These are phyloP conservation scores for Megaptera novaeangliae DNA, from an alignment of 2,113 vertebrate genomes.

Conservation along the genomic window DNA sequence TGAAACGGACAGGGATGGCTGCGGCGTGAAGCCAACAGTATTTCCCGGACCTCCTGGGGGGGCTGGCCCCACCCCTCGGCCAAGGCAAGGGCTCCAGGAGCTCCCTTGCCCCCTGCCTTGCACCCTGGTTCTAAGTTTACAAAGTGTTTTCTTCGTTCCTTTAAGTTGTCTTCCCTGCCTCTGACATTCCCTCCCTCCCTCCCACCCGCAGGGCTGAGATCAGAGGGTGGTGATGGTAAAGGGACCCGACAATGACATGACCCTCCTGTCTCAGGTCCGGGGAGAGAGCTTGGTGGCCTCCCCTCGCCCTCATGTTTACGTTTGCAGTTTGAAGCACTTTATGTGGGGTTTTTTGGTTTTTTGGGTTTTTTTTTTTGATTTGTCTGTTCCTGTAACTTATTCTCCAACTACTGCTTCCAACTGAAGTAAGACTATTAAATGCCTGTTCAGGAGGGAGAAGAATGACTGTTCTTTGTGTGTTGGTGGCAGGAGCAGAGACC, in stretches of 20 bases:
- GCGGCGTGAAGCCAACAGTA: conserved; percentile 54
- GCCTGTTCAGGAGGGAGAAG: conserved; percentile 59
- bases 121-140: conserved; percentile 62
- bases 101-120: neutral
- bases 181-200: neutral
- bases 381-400: conserved; percentile 68
- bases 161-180: conserved; percentile 20
- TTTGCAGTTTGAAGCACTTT: conserved; percentile 74
- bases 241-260: conserved; percentile 36
- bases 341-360: neutral
- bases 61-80: conserved; percentile 65
- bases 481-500: neutral
- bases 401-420: conserved; percentile 61
- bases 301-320: conserved; percentile 57
- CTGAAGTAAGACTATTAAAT: conserved; percentile 70
- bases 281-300: conserved; percentile 41
- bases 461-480: conserved; percentile 13
- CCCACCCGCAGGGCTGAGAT: conserved; percentile 52
- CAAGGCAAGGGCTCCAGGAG: conserved; percentile 23
- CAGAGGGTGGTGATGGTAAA: conserved; percentile 59
- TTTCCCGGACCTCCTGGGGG: conserved; percentile 23
- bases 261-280: conserved; percentile 40
- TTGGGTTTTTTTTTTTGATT: neutral
- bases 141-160: conserved; percentile 52
- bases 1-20: conserved; percentile 21